phyloP scores from a whole-genome alignment of 2,888 invertebrate species.

The Zelleria hepariella region DNA sequence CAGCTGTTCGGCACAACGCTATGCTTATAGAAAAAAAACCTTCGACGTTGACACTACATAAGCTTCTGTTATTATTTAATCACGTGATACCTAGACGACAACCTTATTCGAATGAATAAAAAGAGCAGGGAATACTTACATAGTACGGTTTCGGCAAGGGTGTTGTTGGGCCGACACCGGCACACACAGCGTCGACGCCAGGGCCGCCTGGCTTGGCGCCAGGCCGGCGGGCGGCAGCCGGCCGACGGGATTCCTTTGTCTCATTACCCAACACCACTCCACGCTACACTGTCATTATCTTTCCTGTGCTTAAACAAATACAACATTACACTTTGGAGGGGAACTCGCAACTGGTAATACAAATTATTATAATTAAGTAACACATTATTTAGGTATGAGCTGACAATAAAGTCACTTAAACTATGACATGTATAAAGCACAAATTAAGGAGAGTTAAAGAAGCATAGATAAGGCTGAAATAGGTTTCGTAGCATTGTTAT shows the following conservation, averaged over 20 bases:
- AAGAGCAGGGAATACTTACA: conserved; percentile 15
- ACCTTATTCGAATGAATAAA: background rate
- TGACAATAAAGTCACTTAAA: background rate
- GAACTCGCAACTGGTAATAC: background rate
- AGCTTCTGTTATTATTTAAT: no score
- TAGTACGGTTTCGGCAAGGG: background rate
- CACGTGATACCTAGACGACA: no score
- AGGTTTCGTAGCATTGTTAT: background rate
- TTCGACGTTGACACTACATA: no score
- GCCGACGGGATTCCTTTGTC: conserved; percentile 70
- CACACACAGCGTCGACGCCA: conserved; percentile 39
- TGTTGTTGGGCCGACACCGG: conserved; percentile 30
- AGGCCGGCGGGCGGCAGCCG: conserved; percentile 68
- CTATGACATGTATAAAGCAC: background rate
- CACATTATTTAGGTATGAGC: background rate
- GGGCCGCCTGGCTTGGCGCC: conserved; percentile 70
- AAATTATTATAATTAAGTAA: background rate
- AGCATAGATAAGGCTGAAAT: background rate
- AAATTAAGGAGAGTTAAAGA: background rate
- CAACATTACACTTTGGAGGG: background rate
- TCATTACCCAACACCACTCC: conserved; percentile 42
- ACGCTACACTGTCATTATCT: conserved; percentile 5
- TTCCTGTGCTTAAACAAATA: background rate
- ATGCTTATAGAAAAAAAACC: no score
- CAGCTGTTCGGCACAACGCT: no score